These are phyloP conservation scores for Pseudoips prasinana DNA, from an alignment of 2,888 invertebrate species.

Conservation along the genomic window DNA sequence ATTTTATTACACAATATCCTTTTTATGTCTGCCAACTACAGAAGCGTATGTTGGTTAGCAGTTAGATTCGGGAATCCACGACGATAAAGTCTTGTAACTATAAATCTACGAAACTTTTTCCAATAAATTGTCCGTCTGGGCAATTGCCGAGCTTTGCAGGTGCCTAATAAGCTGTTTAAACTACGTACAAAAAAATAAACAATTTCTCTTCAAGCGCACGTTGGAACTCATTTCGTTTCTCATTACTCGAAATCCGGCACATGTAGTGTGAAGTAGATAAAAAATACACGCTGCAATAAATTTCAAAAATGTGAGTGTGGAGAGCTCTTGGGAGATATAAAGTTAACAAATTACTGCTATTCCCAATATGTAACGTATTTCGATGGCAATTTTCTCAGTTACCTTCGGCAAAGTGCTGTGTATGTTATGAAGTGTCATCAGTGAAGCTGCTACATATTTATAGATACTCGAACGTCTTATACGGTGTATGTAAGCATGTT, in stretches of 20 bases:
- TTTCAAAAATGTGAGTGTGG: conserved; percentile 32
- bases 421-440: conserved; percentile 22
- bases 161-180: conserved; percentile 27
- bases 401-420: conserved; percentile 9
- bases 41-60: no score
- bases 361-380: conserved; percentile 59
- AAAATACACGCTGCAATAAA: conserved; percentile 39
- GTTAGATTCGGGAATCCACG: no score
- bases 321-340: conserved; percentile 50
- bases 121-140: conserved; percentile 21
- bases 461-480: conserved; percentile 1
- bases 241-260: conserved; percentile 36
- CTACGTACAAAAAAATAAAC: conserved; percentile 16
- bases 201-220: conserved; percentile 28
- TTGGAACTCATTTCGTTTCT: conserved; percentile 34
- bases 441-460: conserved; percentile 4
- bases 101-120: conserved; percentile 23
- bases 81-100: conserved; percentile 8
- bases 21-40: not conserved
- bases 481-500: no score
- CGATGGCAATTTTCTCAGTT: conserved; percentile 50
- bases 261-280: conserved; percentile 32
- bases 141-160: conserved; percentile 17
- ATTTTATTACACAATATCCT: no score
- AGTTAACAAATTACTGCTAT: conserved; percentile 62